Base-by-base conservation (phyloP, 2,797 vertebrate species). In the Psittacula derbiana region DNA sequence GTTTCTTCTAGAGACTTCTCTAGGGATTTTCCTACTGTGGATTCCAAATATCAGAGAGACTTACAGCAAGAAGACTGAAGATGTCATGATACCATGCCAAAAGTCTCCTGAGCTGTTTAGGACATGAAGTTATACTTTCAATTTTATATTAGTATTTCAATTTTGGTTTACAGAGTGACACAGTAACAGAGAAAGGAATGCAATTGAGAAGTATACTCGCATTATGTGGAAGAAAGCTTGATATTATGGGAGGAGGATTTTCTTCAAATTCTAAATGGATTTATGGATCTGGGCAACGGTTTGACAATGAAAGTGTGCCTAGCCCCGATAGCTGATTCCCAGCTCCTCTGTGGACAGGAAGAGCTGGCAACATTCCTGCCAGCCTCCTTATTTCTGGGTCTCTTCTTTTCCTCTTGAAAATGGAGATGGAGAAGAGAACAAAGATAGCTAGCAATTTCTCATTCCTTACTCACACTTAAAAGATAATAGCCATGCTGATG, bases 281-380 rank as follows among this genome's bases (percentile, higher is more conserved):
- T 71, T 90, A 75, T 86, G 40, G 38, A 65, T 72, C n/a, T 23
- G 21, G 72, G 33, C 33, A 65, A 18, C 38, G 15, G 10, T 57
- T 84, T 81, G 31, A 28, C 44, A 30, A 6, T 52, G 10, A 31
- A 61, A 62, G 23, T 15, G 7, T 49, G 5, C 15, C n/a, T 49
- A 66, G n/a, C 28, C 20, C 41, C 0, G 0, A 14, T 1, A 80
- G 10, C 33, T 64, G 47, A n/a, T 18, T 88, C 20, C 25, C 53
- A 72, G 2, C 11, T 60, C 2, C 2, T 7, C 5, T 18, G 27
- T 15, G 36, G 33, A 27, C 33, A 58, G 7, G 16, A 41, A 76
- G 30, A 70, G 13, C 12, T 24, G 23, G 8, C n/a, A 86, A 27
- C 30, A 73, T 90, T 70, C 33, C 72, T 38, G 2, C 7, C 31